Conservation (phyloP, 2,797 vertebrate species). For the Nannoperca obscura region DNA sequence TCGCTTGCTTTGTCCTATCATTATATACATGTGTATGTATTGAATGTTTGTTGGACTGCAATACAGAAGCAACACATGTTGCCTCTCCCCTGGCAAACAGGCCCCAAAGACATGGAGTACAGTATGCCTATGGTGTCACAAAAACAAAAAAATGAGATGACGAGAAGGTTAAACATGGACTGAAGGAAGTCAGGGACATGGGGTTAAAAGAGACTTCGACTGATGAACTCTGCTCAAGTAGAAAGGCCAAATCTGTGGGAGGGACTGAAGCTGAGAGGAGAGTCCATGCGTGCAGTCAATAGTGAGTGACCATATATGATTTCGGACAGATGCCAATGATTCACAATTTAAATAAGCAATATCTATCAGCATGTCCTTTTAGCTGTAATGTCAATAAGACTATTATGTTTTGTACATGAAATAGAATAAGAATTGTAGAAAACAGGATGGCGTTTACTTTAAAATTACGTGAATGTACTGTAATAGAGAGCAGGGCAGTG, state of each 20-base stretch:
- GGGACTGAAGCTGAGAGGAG: slow-evolving; percentile 10
- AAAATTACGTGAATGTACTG: neutral
- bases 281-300: neutral
- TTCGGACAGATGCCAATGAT: neutral
- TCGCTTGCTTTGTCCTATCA: neutral
- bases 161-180: slow-evolving; percentile 15
- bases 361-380: neutral
- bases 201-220: slow-evolving; percentile 11
- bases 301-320: neutral
- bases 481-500: neutral
- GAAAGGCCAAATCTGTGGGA: neutral
- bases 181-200: slow-evolving; percentile 38
- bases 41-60: neutral
- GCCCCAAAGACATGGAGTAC: neutral
- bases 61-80: neutral
- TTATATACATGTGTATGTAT: neutral
- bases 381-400: neutral
- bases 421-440: neutral
- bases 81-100: neutral
- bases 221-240: neutral
- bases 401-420: neutral
- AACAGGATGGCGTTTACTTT: neutral
- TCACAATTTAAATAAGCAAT: too few relatives aligned
- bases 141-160: slow-evolving; percentile 57
- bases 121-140: neutral